Evolutionary conservation across 2,888 invertebrate genomes (phyloP).

Genomic region (Subacronicta megacephala): DNA sequence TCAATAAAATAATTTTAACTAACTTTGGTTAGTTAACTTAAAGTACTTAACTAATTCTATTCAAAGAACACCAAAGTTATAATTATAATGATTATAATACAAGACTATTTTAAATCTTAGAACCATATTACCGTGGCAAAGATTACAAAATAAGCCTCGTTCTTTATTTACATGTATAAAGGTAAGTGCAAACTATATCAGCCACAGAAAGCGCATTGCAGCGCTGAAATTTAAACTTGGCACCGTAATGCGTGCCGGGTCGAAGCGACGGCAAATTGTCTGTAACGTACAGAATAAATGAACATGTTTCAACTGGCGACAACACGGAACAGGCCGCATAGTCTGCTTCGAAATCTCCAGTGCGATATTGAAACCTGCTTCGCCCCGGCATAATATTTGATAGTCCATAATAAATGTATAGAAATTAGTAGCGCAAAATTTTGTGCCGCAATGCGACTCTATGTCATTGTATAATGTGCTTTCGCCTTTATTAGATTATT

Average conservation of each 20-base stretch:
- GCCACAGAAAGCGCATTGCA: slow-evolving; percentile 33
- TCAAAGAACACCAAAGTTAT: slow-evolving; percentile 39
- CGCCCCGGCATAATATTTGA: slow-evolving; percentile 4
- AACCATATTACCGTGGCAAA: slow-evolving; percentile 41
- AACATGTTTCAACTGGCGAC: slow-evolving; percentile 28
- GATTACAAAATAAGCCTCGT: slow-evolving; percentile 9
- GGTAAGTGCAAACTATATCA: slow-evolving; percentile 24
- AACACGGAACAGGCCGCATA: slow-evolving; percentile 10
- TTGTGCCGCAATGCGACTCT: slow-evolving; percentile 21
- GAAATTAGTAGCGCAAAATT: slow-evolving; percentile 1
- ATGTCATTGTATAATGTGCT: slow-evolving; percentile 1
- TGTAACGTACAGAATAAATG: slow-evolving; percentile 27
- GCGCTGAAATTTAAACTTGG: slow-evolving; percentile 36
- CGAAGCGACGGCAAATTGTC: slow-evolving; percentile 17
- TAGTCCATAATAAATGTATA: slow-evolving; percentile 14
- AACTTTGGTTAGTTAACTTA: slow-evolving; percentile 48
- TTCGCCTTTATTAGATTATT: slow-evolving; percentile 7
- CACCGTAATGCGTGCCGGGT: slow-evolving; percentile 22
- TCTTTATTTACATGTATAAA: slow-evolving; percentile 10
- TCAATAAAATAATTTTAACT: slow-evolving; percentile 44
- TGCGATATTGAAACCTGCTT: slow-evolving; percentile 23
- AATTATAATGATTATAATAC: slow-evolving; percentile 22
- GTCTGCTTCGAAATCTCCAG: slow-evolving; percentile 17
- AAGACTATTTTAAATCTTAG: slow-evolving; percentile 16
- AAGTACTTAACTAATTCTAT: slow-evolving; percentile 40